Conservation (phyloP, 1,140 invertebrate species). For the Ephestia elutella region DNA sequence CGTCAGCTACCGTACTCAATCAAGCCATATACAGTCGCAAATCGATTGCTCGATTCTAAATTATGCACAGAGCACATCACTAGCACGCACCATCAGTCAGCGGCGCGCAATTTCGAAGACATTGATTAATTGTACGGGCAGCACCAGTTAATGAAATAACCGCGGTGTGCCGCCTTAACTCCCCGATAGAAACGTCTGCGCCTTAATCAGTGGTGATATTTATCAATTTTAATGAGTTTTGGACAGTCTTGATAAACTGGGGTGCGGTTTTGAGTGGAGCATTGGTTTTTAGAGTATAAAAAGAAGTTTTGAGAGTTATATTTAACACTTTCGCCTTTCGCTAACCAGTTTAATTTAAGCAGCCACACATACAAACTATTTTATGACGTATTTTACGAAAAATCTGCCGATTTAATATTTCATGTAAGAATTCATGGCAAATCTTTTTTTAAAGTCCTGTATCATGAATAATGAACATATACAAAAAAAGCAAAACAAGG, state of each 20-base stretch:
- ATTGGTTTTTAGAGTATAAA: background rate
- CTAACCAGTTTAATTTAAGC: too few relatives aligned
- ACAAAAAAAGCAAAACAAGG: too few relatives aligned
- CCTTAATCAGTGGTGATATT: constrained; percentile 1
- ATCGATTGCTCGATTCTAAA: constrained; percentile 6
- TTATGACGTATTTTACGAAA: too few relatives aligned
- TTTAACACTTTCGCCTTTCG: too few relatives aligned
- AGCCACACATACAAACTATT: too few relatives aligned
- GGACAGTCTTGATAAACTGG: background rate
- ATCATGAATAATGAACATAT: too few relatives aligned
- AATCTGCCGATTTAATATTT: too few relatives aligned
- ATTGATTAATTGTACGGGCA: constrained; percentile 11
- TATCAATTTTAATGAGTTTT: constrained; percentile 2
- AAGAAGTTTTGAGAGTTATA: background rate
- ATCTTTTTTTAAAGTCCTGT: too few relatives aligned
- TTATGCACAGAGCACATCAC: constrained; percentile 2
- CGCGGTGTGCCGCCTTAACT: background rate
- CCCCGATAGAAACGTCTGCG: constrained; percentile 3
- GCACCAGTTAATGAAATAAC: constrained; percentile 11
- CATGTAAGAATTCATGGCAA: too few relatives aligned
- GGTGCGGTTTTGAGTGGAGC: background rate
- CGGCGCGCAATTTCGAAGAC: constrained; percentile 12
- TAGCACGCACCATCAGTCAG: constrained; percentile 3
- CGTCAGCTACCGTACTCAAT: background rate
- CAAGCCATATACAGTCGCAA: background rate